These are phyloP conservation scores for Tragelaphus imberbis DNA, from an alignment of 2,113 vertebrate genomes.

Conservation along the genomic window DNA sequence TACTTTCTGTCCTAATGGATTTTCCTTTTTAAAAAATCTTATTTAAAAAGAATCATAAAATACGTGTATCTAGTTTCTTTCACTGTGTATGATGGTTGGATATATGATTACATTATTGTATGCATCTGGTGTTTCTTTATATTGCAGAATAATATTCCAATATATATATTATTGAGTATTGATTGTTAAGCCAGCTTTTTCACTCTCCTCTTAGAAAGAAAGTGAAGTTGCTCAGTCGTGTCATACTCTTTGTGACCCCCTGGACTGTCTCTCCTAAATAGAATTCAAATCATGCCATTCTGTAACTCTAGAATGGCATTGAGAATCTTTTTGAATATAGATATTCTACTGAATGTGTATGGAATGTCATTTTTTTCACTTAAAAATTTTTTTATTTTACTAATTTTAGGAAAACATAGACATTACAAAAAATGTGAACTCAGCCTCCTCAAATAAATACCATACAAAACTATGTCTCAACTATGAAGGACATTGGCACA, in stretches of 20 bases:
- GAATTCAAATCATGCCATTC: background rate
- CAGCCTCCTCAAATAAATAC: background rate
- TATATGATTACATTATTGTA: background rate
- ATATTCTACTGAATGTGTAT: background rate
- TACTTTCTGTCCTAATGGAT: background rate
- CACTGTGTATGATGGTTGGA: background rate
- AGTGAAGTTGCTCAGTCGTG: background rate
- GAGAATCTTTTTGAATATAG: background rate
- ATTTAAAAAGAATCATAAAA: background rate
- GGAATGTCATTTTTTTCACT: background rate
- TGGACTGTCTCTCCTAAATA: too few relatives aligned
- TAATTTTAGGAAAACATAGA: background rate
- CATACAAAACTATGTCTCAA: background rate
- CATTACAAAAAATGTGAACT: background rate
- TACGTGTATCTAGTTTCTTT: background rate
- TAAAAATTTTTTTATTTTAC: background rate
- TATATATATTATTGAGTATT: background rate
- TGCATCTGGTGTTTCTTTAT: background rate
- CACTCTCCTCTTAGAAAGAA: background rate
- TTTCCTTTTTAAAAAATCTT: background rate
- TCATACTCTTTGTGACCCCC: background rate
- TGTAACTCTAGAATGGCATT: background rate
- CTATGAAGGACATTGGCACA: background rate
- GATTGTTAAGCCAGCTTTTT: background rate
- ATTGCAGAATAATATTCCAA: background rate